These are phyloP conservation scores for Erynnis tages DNA, from an alignment of 2,888 invertebrate species.

Conservation along the genomic window DNA sequence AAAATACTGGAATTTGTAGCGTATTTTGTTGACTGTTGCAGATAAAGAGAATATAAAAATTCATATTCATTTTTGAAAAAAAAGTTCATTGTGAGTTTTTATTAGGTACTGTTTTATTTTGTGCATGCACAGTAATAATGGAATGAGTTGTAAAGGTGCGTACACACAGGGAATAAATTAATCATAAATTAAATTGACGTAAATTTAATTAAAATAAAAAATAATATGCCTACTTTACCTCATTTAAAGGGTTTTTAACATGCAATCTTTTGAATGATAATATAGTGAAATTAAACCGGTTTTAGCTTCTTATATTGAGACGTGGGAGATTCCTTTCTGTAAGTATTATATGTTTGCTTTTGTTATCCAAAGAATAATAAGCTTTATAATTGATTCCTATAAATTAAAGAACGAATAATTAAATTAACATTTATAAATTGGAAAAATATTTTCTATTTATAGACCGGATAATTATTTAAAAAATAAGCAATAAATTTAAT, in stretches of 20 bases:
- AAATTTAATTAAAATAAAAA: constrained; percentile 15
- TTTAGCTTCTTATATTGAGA: background rate
- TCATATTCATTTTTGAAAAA: constrained; percentile 25
- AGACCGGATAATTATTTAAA: too few species aligned
- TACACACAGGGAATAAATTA: constrained; percentile 21
- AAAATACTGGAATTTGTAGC: constrained; percentile 22
- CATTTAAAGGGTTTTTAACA: constrained; percentile 4
- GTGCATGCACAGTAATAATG: constrained; percentile 26
- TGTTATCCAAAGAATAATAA: too few species aligned
- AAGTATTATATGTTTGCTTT: too few species aligned
- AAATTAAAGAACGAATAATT: too few species aligned
- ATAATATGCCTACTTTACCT: background rate
- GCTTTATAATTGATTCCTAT: too few species aligned
- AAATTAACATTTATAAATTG: too few species aligned
- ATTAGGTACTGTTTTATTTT: constrained; percentile 27
- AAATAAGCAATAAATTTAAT: too few species aligned
- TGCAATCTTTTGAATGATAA: constrained; percentile 2
- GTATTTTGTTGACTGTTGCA: constrained; percentile 24
- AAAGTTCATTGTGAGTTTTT: constrained; percentile 27
- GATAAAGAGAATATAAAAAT: constrained; percentile 28
- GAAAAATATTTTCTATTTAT: too few species aligned
- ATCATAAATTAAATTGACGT: constrained; percentile 16
- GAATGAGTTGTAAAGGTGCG: constrained; percentile 28
- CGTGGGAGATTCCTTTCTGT: background rate
- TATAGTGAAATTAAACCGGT: background rate